Base-by-base conservation (phyloP, 2,888 invertebrate species). In the Conops quadrifasciatus region DNA sequence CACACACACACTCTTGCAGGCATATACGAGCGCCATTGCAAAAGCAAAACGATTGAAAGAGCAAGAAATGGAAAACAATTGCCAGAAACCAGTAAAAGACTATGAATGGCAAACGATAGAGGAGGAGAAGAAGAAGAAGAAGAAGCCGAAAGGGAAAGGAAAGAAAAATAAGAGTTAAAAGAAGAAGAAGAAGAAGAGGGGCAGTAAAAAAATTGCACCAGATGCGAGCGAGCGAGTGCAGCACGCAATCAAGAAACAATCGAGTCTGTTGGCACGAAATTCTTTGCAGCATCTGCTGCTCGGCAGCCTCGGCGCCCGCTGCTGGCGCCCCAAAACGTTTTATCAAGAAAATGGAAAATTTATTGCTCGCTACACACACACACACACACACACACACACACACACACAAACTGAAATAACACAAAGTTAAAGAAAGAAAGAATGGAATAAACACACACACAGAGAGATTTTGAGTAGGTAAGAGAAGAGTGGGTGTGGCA, bases 341-440 rank as follows among this genome's bases (percentile, higher is more conserved):
- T 80, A 73, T 77, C 75, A 80, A 81, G 80, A 81, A 80, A 80
- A 80, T 80, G 80, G 79, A 80, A 80, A 68, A 80, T 80, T 80
- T 80, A 80, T 80, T 78, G 80, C 62, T 68, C 30, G 21, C 62
- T 62, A 21, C 16, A 60, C 30, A 47, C 67, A 67, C 60, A 62
- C 19, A 62, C 26, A 15, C 56, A 43, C 45, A 53, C 19, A 19
- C 24, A 21, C 19, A 53, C 53, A 53, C 11, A 53, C n/a, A n/a
- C n/a, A n/a, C n/a, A n/a, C n/a, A 36, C 36, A 36, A 36, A 36
- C 9, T 4, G 36, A 36, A 36, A 36, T 36, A 36, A 36, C 9
- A 36, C 36, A 9, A 36, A 36, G 9, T 7, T 36, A 36, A 36
- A 36, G 36, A 36, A 36, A 36, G 36, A 36, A 36, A 7, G 36